Conservation (phyloP, 2,888 invertebrate genomes). For the Spatulosminthurus flaviceps region DNA sequence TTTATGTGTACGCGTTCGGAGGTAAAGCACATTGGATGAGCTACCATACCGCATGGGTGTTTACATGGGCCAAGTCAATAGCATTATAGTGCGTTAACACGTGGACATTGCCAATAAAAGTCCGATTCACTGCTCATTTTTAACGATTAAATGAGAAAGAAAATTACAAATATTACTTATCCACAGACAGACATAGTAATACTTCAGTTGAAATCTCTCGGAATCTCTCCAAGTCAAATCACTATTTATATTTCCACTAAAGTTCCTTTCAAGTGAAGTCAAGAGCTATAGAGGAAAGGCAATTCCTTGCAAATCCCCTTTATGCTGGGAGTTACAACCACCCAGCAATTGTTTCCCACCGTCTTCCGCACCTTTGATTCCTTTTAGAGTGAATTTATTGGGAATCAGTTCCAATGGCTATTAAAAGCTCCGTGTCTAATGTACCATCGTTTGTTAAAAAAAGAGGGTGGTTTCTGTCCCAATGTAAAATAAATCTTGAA, state of each 20-base stretch:
- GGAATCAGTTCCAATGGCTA: too few relatives aligned
- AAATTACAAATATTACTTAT: constrained; percentile 19
- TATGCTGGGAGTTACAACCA: too few relatives aligned
- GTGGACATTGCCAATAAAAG: constrained; percentile 29
- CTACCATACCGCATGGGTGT: background rate
- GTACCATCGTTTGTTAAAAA: too few relatives aligned
- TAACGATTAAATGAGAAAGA: constrained; percentile 21
- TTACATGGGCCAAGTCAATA: background rate
- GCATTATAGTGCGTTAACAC: constrained; percentile 24
- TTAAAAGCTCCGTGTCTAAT: too few relatives aligned
- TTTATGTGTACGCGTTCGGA: too few relatives aligned
- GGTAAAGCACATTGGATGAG: too few relatives aligned
- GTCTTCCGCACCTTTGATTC: background rate
- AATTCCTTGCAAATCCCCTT: too few relatives aligned
- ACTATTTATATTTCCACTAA: background rate
- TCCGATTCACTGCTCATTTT: constrained; percentile 28
- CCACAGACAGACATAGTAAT: background rate
- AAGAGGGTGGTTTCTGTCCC: too few relatives aligned
- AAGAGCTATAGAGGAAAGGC: too few relatives aligned
- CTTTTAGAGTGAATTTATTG: too few relatives aligned
- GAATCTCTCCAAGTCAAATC: background rate
- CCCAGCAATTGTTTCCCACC: constrained; percentile 7
- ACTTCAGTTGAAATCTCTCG: background rate
- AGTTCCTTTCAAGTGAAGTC: too few relatives aligned
- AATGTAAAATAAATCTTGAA: background rate